A percentile compares a stretch with the other conserved stretches of the same genome.
phyloP scores from a whole-genome alignment of 2,113 vertebrate genomes.

The Columba livia region DNA sequence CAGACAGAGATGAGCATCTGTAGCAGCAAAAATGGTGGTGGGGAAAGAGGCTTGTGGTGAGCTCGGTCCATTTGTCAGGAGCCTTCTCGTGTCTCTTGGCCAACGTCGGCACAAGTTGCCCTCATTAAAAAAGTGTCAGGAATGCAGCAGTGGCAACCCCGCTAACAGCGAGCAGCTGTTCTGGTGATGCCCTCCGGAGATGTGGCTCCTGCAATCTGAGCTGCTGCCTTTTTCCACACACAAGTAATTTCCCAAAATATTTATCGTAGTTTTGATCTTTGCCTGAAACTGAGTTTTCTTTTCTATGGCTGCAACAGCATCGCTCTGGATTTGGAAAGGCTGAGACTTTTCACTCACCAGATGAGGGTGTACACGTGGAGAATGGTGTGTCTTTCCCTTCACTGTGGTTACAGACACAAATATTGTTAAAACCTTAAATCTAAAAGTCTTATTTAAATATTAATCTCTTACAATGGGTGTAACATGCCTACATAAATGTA shows the following conservation, averaged over 20 bases:
- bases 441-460: not conserved
- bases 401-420: not conserved
- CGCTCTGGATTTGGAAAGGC: not conserved
- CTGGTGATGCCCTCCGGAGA: conserved; percentile 10
- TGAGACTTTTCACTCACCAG: not conserved
- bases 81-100: not conserved
- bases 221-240: conserved; percentile 6
- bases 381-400: not conserved
- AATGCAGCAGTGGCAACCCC: conserved; percentile 8
- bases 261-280: conserved; percentile 29
- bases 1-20: not conserved
- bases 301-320: not conserved
- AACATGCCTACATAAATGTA: not conserved
- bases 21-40: not conserved
- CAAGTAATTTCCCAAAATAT: conserved; percentile 32
- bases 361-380: not conserved
- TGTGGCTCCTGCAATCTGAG: conserved; percentile 23
- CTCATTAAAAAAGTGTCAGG: not conserved
- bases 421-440: not conserved
- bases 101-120: accelerated
- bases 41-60: not conserved
- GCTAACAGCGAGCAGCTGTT: conserved; percentile 23
- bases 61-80: accelerated
- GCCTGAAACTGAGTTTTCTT: conserved; percentile 14
- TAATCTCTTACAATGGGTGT: not conserved